phyloP scores from a whole-genome alignment of 2,888 invertebrate genomes.

The Cartodere bifasciata region DNA sequence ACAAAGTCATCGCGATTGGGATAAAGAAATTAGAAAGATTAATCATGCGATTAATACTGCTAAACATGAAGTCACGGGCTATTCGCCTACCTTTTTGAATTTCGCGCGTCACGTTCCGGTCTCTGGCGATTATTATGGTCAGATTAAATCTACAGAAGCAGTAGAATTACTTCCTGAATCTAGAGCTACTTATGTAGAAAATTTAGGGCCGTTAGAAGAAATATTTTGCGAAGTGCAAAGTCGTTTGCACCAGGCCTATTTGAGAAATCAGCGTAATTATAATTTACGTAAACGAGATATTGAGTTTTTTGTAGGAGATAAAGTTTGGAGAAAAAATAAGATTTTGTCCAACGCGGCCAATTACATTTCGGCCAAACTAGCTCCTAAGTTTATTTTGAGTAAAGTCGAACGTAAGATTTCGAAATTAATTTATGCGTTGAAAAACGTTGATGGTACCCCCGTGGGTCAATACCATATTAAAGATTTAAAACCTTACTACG shows the following conservation, averaged over 20 bases:
- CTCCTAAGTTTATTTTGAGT: slow-evolving; percentile 7
- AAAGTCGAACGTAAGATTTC: slow-evolving; percentile 4
- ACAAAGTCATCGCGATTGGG: no score
- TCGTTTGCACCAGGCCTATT: slow-evolving; percentile 6
- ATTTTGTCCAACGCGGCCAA: slow-evolving; percentile 10
- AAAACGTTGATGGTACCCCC: slow-evolving; percentile 3
- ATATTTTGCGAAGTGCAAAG: not conserved
- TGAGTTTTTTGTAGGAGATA: slow-evolving; percentile 9
- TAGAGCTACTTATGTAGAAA: slow-evolving; percentile 4
- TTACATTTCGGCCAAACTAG: slow-evolving; percentile 10
- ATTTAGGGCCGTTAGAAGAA: not conserved
- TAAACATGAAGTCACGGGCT: slow-evolving; percentile 17
- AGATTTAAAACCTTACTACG: slow-evolving; percentile 9
- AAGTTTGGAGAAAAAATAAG: slow-evolving; percentile 12
- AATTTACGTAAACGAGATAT: slow-evolving; percentile 11
- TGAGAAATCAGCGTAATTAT: slow-evolving; percentile 9
- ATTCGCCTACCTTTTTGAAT: slow-evolving; percentile 16
- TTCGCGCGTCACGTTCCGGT: slow-evolving; percentile 17
- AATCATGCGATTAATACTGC: slow-evolving; percentile 20
- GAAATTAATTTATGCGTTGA: slow-evolving; percentile 2
- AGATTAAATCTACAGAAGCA: slow-evolving; percentile 9
- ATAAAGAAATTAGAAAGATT: no score
- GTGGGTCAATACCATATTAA: slow-evolving; percentile 7
- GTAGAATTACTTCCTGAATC: slow-evolving; percentile 6
- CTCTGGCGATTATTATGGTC: slow-evolving; percentile 11